phyloP scores from a whole-genome alignment of 2,797 vertebrate species.

The Coccyzus lansbergi region DNA sequence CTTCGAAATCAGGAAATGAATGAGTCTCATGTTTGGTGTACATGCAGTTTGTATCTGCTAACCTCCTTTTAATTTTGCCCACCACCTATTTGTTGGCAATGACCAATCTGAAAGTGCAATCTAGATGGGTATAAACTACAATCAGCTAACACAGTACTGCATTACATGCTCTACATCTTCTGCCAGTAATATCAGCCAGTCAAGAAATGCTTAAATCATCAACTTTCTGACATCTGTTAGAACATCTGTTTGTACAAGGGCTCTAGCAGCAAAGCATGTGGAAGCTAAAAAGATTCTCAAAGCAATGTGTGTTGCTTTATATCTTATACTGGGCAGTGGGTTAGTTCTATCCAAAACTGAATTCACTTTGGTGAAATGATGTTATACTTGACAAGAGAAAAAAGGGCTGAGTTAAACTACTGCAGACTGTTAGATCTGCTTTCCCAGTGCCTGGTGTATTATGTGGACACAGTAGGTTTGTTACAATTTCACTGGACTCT shows the following conservation, averaged over 20 bases:
- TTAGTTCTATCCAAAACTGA: neutral
- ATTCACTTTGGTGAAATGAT: neutral
- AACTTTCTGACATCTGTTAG: conserved; percentile 16
- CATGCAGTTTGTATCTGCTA: neutral
- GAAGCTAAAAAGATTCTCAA: neutral
- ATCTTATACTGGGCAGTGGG: neutral
- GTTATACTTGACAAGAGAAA: neutral
- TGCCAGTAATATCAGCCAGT: neutral
- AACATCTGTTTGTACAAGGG: neutral
- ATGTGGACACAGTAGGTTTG: neutral
- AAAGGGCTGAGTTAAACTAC: neutral
- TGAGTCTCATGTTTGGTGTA: neutral
- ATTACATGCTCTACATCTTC: neutral
- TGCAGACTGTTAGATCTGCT: neutral
- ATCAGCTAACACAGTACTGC: neutral
- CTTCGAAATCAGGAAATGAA: neutral
- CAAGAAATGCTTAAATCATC: conserved; percentile 17
- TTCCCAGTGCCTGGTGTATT: neutral
- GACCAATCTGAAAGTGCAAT: neutral
- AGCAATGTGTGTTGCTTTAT: neutral
- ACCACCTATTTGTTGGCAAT: neutral
- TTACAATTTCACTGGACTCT: neutral
- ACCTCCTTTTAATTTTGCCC: neutral
- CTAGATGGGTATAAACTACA: neutral
- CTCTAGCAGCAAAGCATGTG: neutral